Evolutionary conservation across 2,888 invertebrate species (phyloP), one percentile per base, ranked within the genome.

Genomic region (Phoenoteleia sp.): DNA sequence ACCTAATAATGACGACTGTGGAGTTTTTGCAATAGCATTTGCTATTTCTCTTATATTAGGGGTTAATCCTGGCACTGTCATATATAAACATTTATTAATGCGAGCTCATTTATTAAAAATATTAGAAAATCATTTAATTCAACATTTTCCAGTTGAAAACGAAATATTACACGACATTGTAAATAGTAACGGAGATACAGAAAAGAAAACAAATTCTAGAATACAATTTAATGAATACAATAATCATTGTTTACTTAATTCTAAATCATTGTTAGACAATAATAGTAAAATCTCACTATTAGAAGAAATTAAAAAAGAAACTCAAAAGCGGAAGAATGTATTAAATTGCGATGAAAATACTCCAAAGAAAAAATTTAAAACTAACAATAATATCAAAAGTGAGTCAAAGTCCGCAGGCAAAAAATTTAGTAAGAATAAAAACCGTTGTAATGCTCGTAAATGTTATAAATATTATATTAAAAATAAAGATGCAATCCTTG

Each of bases 131-230:
- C 29, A 29, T 17, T 15, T 15, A 54, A 27, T 54, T 29, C 29
- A 54, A 54, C 54, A 54, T 29, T 54, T 54, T 54, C 54, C 54
- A 52, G 25, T 52, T 52, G 52, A 25, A 52, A 52, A 25, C 27
- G 52, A 52, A 52, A n/a, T n/a, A n/a, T n/a, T n/a, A n/a, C n/a
- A n/a, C n/a, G n/a, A n/a, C n/a, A n/a, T n/a, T n/a, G n/a, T n/a
- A n/a, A n/a, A n/a, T n/a, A n/a, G n/a, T n/a, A n/a, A n/a, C n/a
- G n/a, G n/a, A n/a, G n/a, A n/a, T n/a, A n/a, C n/a, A n/a, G n/a
- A n/a, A n/a, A n/a, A n/a, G n/a, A n/a, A n/a, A n/a, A n/a, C n/a
- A n/a, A n/a, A n/a, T n/a, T n/a, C n/a, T n/a, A n/a, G n/a, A n/a
- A n/a, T n/a, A n/a, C n/a, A n/a, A n/a, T n/a, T n/a, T n/a, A n/a